Conservation (phyloP, 2,888 invertebrate genomes). For the Lottia scabra region DNA sequence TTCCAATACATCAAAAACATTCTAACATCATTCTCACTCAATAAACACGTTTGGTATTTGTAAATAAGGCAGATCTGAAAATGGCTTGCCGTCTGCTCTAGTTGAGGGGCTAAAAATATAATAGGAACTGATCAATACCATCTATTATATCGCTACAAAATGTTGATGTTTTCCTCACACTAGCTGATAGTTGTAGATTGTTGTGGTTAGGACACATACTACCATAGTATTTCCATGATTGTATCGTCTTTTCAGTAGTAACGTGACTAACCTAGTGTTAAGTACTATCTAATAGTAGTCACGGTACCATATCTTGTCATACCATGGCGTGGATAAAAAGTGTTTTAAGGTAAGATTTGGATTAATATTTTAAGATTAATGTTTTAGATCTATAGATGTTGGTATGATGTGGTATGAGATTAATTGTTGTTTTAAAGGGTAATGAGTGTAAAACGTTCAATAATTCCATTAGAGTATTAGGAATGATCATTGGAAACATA, state of each 20-base stretch:
- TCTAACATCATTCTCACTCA: too few relatives aligned
- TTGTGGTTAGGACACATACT: background rate
- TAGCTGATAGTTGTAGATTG: background rate
- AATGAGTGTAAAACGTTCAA: too few relatives aligned
- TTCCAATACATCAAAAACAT: too few relatives aligned
- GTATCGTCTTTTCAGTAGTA: too few relatives aligned
- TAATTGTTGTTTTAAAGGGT: too few relatives aligned
- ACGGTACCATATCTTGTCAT: background rate
- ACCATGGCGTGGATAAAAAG: background rate
- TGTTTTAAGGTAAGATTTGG: background rate
- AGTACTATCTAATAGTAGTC: background rate
- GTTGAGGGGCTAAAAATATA: background rate
- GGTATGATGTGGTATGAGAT: too few relatives aligned
- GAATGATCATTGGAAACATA: too few relatives aligned
- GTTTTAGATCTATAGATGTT: too few relatives aligned
- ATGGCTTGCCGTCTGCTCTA: background rate
- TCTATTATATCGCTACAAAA: background rate
- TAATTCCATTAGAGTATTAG: too few relatives aligned
- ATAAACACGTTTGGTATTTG: background rate
- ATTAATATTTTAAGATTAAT: too few relatives aligned
- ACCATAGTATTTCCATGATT: background rate
- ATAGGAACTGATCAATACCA: background rate
- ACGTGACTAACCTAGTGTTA: background rate
- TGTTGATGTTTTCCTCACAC: slow-evolving; percentile 1
- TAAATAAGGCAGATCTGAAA: background rate